Evolutionary conservation across 2,113 vertebrate genomes (phyloP).

Genomic region (Strix uralensis): DNA sequence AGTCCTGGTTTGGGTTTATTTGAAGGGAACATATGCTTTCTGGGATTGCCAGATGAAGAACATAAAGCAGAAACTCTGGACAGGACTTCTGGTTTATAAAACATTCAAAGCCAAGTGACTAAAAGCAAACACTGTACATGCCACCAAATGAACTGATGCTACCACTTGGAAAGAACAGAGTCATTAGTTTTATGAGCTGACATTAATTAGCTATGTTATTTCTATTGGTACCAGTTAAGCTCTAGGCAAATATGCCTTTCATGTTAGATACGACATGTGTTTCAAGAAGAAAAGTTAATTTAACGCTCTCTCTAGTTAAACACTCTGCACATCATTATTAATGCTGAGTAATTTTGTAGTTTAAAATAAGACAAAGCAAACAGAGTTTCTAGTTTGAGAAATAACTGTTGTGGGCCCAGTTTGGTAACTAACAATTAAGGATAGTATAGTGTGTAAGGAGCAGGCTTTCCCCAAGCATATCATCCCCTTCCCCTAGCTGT

Average conservation of each 20-base stretch:
- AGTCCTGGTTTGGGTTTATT: not conserved
- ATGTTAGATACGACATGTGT: not conserved
- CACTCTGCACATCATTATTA: not conserved
- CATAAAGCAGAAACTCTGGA: not conserved
- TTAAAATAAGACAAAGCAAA: not conserved
- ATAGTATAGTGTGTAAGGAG: not conserved
- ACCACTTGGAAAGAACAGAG: slow-evolving; percentile 4
- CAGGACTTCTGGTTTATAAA: not conserved
- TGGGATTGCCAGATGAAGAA: not conserved
- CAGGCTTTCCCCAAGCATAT: not conserved
- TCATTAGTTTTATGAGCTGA: slow-evolving; percentile 7
- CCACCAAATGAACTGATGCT: not conserved
- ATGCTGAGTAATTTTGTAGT: not conserved
- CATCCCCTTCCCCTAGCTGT: not conserved
- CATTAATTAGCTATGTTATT: slow-evolving; percentile 25
- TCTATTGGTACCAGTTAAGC: not conserved
- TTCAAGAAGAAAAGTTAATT: slow-evolving; percentile 16
- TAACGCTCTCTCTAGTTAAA: not conserved
- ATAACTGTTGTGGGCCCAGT: not conserved
- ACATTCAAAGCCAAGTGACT: not conserved
- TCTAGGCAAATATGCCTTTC: slow-evolving; percentile 25
- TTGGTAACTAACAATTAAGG: not conserved
- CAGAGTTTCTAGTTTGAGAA: not conserved
- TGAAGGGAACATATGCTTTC: slow-evolving; percentile 1
- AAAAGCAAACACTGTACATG: not conserved